These are phyloP conservation scores for Ornithorhynchus anatinus DNA, from an alignment of 2,113 vertebrate genomes.

Conservation along the genomic window DNA sequence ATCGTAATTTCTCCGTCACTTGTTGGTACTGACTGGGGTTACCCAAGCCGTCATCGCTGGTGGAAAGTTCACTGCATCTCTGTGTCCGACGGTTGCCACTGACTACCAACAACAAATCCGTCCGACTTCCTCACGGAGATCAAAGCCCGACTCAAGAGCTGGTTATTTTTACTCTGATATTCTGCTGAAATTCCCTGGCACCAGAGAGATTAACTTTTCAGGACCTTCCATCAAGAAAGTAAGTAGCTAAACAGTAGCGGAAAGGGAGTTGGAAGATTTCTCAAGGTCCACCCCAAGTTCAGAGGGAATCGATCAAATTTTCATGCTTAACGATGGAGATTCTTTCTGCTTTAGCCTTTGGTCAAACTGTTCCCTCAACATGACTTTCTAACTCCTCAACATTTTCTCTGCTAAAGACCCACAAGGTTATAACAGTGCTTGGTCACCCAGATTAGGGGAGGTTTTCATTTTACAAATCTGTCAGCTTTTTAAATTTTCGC, in stretches of 20 bases:
- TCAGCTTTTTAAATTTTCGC: not conserved
- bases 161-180: not conserved
- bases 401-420: not conserved
- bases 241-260: constrained; percentile 15
- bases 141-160: not conserved
- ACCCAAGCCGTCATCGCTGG: not conserved
- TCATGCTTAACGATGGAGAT: not conserved
- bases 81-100: constrained; percentile 31
- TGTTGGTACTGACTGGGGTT: not conserved
- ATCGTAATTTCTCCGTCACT: constrained; percentile 1
- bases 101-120: constrained; percentile 59
- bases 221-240: constrained; percentile 16
- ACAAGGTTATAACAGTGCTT: constrained; percentile 11
- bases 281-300: constrained; percentile 3
- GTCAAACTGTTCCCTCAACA: not conserved
- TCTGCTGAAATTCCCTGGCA: constrained; percentile 28
- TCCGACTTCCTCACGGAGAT: not conserved
- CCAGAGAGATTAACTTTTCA: constrained; percentile 1
- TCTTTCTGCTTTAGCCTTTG: not conserved
- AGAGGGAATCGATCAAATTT: constrained; percentile 17
- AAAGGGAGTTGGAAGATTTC: not conserved
- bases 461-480: constrained; percentile 2
- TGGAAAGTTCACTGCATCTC: constrained; percentile 29
- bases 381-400: not conserved
- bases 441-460: not conserved